phyloP scores from a whole-genome alignment of 2,113 vertebrate species.

The Pontoporia blainvillei region DNA sequence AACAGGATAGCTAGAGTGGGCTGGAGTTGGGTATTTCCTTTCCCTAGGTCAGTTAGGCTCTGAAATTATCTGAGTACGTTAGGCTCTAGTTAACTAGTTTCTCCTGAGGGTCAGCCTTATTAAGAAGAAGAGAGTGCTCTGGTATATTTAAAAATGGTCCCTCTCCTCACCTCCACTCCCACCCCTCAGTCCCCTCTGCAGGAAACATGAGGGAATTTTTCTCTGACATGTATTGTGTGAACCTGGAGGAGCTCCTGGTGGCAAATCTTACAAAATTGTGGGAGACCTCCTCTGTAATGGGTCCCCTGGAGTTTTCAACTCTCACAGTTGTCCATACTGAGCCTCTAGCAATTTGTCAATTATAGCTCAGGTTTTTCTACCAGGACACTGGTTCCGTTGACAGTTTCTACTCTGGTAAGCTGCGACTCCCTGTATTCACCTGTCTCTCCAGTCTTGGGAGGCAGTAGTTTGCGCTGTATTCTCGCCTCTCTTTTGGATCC shows the following conservation, averaged over 20 bases:
- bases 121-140: background rate
- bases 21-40: background rate
- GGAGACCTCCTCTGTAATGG: background rate
- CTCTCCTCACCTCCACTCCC: background rate
- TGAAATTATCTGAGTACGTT: background rate
- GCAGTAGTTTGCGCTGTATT: background rate
- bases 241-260: background rate
- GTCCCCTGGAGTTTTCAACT: background rate
- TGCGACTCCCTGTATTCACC: background rate
- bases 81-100: background rate
- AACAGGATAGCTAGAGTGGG: background rate
- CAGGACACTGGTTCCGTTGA: background rate
- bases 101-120: background rate
- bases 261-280: background rate
- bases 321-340: background rate
- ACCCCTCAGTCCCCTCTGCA: fast-evolving
- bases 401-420: background rate
- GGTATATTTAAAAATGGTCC: background rate
- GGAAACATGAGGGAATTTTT: background rate
- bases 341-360: background rate
- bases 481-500: background rate
- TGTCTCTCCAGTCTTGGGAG: background rate
- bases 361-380: background rate
- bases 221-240: background rate
- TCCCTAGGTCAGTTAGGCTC: background rate